Evolutionary conservation across 2,797 vertebrate species (phyloP), one percentile per base, ranked within the genome.

Genomic region (Emys orbicularis): DNA sequence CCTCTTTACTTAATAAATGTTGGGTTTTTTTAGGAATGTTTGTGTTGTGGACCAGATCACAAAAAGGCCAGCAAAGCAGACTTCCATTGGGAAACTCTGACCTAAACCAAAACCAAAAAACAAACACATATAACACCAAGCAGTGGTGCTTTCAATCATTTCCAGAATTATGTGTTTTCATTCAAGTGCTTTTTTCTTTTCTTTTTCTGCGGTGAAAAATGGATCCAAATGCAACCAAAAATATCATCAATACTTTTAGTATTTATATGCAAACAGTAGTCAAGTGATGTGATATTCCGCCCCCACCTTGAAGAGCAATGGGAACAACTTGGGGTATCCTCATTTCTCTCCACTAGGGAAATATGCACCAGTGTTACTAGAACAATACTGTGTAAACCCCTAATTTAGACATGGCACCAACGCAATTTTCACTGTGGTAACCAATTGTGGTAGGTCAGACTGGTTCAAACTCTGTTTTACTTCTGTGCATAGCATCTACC

Each of bases 1-100:
- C 82, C 87, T 94, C 50, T 90, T 97, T 86, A 93, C 90, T 93
- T 97, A 96, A 96, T 94, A 98, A 95, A 68, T 89, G 92, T 87
- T 93, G 65, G 80, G 92, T 95, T 96, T 96, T 94, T 76, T 6
- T 90, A 87, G 54, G 85, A 94, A 68, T 96, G 94, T 93, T 94
- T 96, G 79, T 59, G 88, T 90, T 96, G 85, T 83, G 93, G 94
- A 93, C 15, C 91, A 50, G 74, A 76, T 2, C 34, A 49, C 21
- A 84, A 76, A 15, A 90, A 96, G 90, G n/a, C 74, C 12, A 76
- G 61, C 12, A 87, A 95, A 94, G 27, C 5, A 83, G 25, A 95
- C 95, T 91, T 34, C 86, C 90, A 83, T 52, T 61, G 74, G 12
- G 41, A 79, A 3, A 1, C 68, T 56, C 25, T 81, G 11, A 1